Evolutionary conservation across 2,797 vertebrate genomes (phyloP), one percentile per base, ranked within the genome.

Genomic region (Premnoplex brunnescens): DNA sequence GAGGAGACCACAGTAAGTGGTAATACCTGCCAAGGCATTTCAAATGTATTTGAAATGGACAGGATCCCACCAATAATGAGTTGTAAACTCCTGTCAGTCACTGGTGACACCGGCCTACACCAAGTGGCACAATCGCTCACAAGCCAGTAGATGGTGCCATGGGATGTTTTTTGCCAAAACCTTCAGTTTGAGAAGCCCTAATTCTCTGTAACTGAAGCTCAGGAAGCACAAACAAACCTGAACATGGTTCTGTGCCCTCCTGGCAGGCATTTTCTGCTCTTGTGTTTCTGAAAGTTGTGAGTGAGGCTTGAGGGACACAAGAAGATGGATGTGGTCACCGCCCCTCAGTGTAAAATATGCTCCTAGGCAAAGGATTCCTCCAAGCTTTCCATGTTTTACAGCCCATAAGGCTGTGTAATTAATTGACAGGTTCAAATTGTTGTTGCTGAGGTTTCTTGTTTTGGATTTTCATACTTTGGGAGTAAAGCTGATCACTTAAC

Each of bases 91-190:
- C 21, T 18, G 24, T 68, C 89, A 74, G 56, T 74, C 51, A 2
- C 58, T 51, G 56, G 46, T 93, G 85, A 36, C 72, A 34, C 0
- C 0, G n/a, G 32, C 41, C 46, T 71, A 7, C 17, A 3, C 14
- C 4, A 41, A 69, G 34, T 83, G 76, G 67, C 60, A 15, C 30
- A 62, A 22, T 46, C 4, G 1, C 59, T 82, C 34, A 24, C 9
- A 37, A 91, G 63, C 93, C 95, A 91, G 95, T 63, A 97, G 93
- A 43, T 95, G 95, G 92, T 94, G 93, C 95, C 91, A 93, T n/a
- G 88, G 83, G 77, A 81, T 79, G 24, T 77, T 77, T 59, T 37
- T 43, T 26, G 17, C 21, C 32, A 54, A 19, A 32, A 14, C 76
- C 19, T 72, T 51, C 34, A 2, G 9, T 46, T 60, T 63, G 48